Evolutionary conservation across 92 coral and sea anemone species (phyloP), one percentile per base, ranked within the genome.

Genomic region (Porites rus): DNA sequence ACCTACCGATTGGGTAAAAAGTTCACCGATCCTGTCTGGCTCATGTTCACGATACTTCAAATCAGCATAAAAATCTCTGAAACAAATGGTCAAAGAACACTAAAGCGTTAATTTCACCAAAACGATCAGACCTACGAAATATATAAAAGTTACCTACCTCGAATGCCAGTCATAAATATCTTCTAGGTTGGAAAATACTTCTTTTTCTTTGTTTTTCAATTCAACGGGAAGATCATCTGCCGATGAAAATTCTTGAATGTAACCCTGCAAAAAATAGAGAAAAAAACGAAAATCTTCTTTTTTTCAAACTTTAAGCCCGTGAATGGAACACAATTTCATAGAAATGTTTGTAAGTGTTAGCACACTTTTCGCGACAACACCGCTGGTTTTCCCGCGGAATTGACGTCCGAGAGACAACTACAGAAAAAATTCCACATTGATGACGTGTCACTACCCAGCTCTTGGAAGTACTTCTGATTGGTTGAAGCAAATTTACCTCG

Each of bases 81-180:
- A 79, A 66, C 22, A 9, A 65, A 20, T 72, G 70, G 28, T 74
- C 51, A 14, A 66, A 54, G 16, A 59, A 10, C 10, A 58, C 14
- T 6, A 20, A 1, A 1, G 0, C 7, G 60, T 61, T 43, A 17
- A 64, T 18, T 7, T 18, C 31, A 16, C 19, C 1, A 65, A 14
- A 65, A 16, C 0, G 13, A 9, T 7, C 10, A 20, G 19, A n/a
- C 21, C 72, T 4, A 67, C 19, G 46, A n/a, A 67, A 22, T 67
- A n/a, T 66, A 54, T 8, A 54, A 54, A 9, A 10, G 4, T 10
- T 53, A 22, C 92, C 79, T 72, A 94, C 98, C 90, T 80, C 10
- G 96, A 85, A 81, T 94, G 98, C 98, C 98, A 94, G 25, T 92
- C 87, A 84, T 92, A 90, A 51, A 94, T 92, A 43, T 91, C 94